Conservation (phyloP, 2,888 invertebrate genomes). For the Conomelus anceps region DNA sequence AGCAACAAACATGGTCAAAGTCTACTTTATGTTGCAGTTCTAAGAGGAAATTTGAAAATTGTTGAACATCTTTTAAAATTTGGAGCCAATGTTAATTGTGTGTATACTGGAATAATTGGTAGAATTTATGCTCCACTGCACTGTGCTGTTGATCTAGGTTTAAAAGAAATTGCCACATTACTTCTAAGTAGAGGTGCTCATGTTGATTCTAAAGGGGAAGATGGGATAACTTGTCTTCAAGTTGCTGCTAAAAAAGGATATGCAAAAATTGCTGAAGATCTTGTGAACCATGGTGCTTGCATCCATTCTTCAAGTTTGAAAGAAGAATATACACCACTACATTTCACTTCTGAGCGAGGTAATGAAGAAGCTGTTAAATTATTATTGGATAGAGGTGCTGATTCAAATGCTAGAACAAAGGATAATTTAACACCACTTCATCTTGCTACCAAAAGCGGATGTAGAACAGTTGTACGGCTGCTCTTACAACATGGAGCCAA, state of each 20-base stretch:
- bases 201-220: too few species aligned
- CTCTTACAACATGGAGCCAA: slow-evolving; percentile 10
- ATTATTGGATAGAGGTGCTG: not conserved
- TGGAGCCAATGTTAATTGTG: too few species aligned
- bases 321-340: too few species aligned
- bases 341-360: too few species aligned
- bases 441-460: not conserved
- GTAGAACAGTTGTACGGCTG: too few species aligned
- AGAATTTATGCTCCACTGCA: too few species aligned
- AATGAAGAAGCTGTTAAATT: not conserved
- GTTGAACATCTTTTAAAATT: not conserved
- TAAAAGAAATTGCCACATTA: too few species aligned
- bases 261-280: not conserved
- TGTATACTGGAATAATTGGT: too few species aligned
- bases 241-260: not conserved
- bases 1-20: not conserved
- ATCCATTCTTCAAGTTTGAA: too few species aligned
- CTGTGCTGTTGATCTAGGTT: too few species aligned
- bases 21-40: not conserved
- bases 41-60: not conserved
- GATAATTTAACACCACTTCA: not conserved
- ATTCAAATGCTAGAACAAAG: not conserved
- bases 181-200: too few species aligned
- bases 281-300: not conserved
- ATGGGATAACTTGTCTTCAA: slow-evolving; percentile 3